Percentiles rank a stretch among this genome's conserved stretches.
Evolutionary conservation across 2,113 vertebrate genomes (phyloP).

Genomic region (Perca fluviatilis): DNA sequence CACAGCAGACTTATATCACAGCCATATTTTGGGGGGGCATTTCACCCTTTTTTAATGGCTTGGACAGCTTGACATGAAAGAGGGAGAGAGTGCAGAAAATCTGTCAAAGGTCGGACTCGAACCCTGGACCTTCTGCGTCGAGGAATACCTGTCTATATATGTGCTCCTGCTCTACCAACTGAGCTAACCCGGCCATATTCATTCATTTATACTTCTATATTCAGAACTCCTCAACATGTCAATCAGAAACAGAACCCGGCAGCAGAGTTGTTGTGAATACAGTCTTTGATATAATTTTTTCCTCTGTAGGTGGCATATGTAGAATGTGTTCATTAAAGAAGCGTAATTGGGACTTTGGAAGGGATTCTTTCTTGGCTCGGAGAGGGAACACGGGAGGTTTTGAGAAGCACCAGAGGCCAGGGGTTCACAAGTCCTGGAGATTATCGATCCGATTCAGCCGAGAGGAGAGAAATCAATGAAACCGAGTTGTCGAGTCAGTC

Average conservation of each 20-base stretch:
- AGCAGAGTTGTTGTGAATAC: neutral
- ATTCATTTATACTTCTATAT: neutral
- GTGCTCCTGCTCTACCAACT: no score
- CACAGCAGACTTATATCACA: no score
- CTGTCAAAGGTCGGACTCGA: no score
- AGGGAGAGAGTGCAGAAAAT: no score
- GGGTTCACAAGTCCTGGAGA: slow-evolving; percentile 35
- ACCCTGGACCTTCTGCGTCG: no score
- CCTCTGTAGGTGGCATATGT: neutral
- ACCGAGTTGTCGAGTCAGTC: slow-evolving; percentile 1
- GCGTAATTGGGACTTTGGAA: slow-evolving; percentile 7
- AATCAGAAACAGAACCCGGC: neutral
- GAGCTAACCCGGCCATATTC: no score
- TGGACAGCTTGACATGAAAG: no score
- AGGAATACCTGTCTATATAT: no score
- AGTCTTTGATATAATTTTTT: neutral
- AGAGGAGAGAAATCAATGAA: slow-evolving; percentile 34
- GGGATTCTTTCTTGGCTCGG: slow-evolving; percentile 8
- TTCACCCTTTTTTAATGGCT: no score
- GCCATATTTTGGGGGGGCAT: no score
- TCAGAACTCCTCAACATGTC: neutral
- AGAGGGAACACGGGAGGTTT: neutral
- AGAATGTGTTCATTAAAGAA: slow-evolving; percentile 9
- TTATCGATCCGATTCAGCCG: slow-evolving; percentile 51
- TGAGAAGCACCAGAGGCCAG: neutral